These are phyloP conservation scores for Caretta caretta DNA, from an alignment of 2,113 vertebrate genomes.

Conservation along the genomic window DNA sequence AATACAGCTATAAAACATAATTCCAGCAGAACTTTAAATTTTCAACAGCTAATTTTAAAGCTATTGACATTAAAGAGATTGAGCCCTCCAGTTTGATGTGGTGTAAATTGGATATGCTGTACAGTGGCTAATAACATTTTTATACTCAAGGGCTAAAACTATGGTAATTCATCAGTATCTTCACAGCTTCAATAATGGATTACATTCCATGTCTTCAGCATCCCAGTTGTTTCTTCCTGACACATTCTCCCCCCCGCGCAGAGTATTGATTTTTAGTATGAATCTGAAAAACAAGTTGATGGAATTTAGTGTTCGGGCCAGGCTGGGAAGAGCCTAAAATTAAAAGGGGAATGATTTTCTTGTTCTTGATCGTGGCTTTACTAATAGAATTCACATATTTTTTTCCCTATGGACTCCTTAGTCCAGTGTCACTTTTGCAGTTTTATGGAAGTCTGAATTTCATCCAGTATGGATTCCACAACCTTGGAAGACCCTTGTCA, in stretches of 20 bases:
- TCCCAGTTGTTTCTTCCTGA: conserved; percentile 7
- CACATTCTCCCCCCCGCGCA: not conserved
- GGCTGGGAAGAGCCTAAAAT: not conserved
- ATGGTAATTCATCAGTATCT: not conserved
- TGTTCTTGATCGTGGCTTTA: not conserved
- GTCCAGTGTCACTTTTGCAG: not conserved
- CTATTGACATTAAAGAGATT: not conserved
- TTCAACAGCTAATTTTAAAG: conserved; percentile 7
- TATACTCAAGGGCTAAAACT: not conserved
- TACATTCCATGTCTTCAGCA: not conserved
- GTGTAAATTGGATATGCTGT: not conserved
- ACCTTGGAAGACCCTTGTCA: not conserved
- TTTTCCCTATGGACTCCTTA: not conserved
- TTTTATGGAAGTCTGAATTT: not conserved
- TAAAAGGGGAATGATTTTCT: not conserved
- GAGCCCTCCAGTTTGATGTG: not conserved
- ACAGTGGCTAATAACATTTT: conserved; percentile 16
- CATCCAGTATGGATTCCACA: not conserved
- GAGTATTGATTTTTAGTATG: not conserved
- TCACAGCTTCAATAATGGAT: not conserved
- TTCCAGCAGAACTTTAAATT: not conserved
- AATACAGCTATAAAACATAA: not conserved
- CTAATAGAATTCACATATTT: not conserved
- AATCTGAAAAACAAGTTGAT: not conserved
- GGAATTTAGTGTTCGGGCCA: not conserved